Evolutionary conservation across 2,888 invertebrate genomes (phyloP).

Genomic region (Saturnia japonica): DNA sequence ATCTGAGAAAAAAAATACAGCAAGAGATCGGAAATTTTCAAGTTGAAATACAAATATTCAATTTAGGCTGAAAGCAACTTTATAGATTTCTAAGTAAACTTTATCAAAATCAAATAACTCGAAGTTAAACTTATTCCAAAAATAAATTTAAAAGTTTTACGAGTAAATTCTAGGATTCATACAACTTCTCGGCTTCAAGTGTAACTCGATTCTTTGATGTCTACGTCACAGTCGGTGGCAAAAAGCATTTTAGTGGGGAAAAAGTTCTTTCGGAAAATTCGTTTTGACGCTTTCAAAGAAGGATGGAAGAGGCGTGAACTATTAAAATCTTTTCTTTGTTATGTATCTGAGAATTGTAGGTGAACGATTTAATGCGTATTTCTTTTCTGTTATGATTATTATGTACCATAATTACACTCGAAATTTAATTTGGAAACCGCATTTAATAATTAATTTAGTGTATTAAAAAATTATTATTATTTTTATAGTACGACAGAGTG

Average conservation of each 20-base stretch:
- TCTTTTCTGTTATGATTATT: no score
- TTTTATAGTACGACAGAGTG: no score
- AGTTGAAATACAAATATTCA: background rate
- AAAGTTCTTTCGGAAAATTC: constrained; percentile 50
- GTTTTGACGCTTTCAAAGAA: constrained; percentile 40
- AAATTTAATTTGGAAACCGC: no score
- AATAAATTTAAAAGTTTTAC: background rate
- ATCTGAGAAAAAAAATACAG: background rate
- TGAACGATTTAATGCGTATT: background rate
- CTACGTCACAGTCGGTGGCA: constrained; percentile 47
- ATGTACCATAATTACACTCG: no score
- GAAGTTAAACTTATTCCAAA: constrained; percentile 1
- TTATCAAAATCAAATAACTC: background rate
- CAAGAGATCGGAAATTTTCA: no score
- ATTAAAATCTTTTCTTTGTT: constrained; percentile 44
- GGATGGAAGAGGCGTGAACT: constrained; percentile 39
- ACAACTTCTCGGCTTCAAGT: constrained; percentile 43
- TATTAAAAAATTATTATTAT: no score
- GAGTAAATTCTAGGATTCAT: constrained; percentile 13
- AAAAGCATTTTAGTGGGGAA: constrained; percentile 50
- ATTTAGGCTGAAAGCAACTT: background rate
- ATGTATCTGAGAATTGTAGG: constrained; percentile 9
- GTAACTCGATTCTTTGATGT: constrained; percentile 54
- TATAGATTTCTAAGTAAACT: background rate
- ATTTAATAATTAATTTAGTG: no score